Base-by-base conservation (phyloP, 2,888 invertebrate genomes). In the Ennomos erosarius region DNA sequence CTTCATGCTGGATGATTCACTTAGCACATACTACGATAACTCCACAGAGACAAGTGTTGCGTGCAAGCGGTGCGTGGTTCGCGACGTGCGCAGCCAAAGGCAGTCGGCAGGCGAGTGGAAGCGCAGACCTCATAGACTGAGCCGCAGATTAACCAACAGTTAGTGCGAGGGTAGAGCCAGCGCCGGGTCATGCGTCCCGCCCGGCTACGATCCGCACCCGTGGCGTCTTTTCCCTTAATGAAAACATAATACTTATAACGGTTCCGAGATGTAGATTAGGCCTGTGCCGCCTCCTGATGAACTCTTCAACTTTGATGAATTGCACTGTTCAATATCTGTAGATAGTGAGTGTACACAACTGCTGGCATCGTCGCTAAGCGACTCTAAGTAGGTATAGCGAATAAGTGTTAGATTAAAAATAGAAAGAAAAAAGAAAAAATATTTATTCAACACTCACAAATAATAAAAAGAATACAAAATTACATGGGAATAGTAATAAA, bases 1-100 rank as follows among this genome's bases (percentile, higher is more conserved):
- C 68, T 83, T 83, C 83, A 83, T 83, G 61, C 57, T 78, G 68
- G 43, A 34, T 58, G 67, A 68, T 70, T 73, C 82, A 82, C 82
- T 81, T 77, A 79, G 77, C 82, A 82, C 82, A 82, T 82, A 74
- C 55, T 72, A 73, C 62, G 65, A 59, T 54, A 50, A 59, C 56
- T 61, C 57, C 65, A 55, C 43, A 47, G 51, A 50, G 68, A 57
- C 56, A 48, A 51, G 40, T 48, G 51, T 55, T 26, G 62, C 59
- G 62, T 49, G 55, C 26, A 55, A 54, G 62, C 52, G 44, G 62
- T 55, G 64, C 55, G 61, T 37, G 33, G 42, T 58, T 46, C 64
- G 69, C 61, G 65, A 70, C 82, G 82, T 77, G 78, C 74, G 73
- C 70, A 45, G 60, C 64, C 68, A 60, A 52, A 63, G 70, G 62